Conservation (phyloP, 2,113 vertebrate species). For the Alligator sinensis region DNA sequence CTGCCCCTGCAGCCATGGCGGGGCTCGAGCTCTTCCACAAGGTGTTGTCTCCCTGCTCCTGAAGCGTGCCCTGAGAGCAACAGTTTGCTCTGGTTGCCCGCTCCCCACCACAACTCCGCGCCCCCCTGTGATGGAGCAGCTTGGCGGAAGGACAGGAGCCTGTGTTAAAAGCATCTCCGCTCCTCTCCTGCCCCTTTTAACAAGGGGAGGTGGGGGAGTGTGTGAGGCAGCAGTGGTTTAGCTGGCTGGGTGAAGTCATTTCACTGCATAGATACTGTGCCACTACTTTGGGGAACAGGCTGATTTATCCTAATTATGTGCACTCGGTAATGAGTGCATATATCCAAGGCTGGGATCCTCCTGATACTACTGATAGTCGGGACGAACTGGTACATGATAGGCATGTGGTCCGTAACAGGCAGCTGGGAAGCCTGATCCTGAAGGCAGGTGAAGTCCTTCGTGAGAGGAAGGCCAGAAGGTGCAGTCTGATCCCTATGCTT, state of each 20-base stretch:
- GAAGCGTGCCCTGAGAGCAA: neutral
- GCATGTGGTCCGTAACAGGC: neutral
- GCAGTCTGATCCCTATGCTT: neutral
- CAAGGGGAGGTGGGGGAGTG: too few species aligned
- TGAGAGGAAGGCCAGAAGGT: neutral
- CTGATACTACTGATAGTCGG: neutral
- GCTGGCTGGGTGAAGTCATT: neutral
- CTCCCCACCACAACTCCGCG: too few species aligned
- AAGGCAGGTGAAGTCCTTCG: neutral
- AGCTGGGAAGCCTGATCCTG: neutral
- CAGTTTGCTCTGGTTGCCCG: neutral
- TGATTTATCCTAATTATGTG: neutral
- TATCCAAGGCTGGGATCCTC: neutral
- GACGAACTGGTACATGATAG: neutral
- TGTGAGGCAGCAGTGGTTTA: neutral
- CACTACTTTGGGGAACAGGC: neutral
- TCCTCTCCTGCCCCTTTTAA: too few species aligned
- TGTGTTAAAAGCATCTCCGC: neutral
- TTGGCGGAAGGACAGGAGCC: neutral
- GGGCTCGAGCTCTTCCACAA: too few species aligned
- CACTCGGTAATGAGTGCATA: neutral
- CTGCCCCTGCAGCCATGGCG: too few species aligned
- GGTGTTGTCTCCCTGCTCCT: neutral
- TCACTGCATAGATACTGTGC: neutral
- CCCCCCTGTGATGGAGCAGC: neutral